These are phyloP conservation scores for Sycon ciliatum DNA, from an alignment of 37 sponge, comb jelly and placozoan species.

Conservation along the genomic window DNA sequence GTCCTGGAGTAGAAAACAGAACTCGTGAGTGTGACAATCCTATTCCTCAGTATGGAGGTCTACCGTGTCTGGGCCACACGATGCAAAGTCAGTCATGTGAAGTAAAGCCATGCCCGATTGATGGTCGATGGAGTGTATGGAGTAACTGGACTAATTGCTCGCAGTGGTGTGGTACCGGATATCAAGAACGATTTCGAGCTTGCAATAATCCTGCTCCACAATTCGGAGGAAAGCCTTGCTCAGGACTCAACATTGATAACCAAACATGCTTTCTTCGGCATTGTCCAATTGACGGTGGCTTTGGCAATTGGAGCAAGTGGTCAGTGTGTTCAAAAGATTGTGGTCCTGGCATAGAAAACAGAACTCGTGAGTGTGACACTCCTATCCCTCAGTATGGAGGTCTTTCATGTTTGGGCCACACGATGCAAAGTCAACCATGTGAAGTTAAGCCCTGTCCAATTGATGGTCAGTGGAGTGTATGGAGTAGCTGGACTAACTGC, in stretches of 20 bases:
- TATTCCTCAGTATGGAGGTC: conserved; percentile 19
- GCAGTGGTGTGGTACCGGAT: conserved; percentile 46
- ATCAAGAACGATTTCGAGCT: conserved; percentile 36
- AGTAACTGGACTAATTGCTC: conserved; percentile 51
- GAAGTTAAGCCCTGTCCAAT: no score
- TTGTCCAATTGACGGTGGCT: conserved; percentile 47
- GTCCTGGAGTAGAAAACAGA: conserved; percentile 22
- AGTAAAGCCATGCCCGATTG: conserved; percentile 41
- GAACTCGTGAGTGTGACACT: conserved; percentile 29
- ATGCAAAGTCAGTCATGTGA: conserved; percentile 17
- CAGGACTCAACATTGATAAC: conserved; percentile 22
- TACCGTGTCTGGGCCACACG: conserved; percentile 18
- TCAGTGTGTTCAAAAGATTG: conserved; percentile 27
- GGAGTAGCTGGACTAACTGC: conserved; percentile 65
- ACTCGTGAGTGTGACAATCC: conserved; percentile 26
- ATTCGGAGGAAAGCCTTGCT: conserved; percentile 44
- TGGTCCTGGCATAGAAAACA: conserved; percentile 25
- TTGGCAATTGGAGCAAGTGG: conserved; percentile 35
- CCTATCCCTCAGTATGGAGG: conserved; percentile 17
- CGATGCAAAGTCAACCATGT: background rate
- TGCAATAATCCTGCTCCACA: conserved; percentile 49
- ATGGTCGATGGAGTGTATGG: conserved; percentile 61
- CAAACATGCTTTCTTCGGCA: conserved; percentile 27
- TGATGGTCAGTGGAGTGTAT: conserved; percentile 63
- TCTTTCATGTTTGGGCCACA: conserved; percentile 19